Base-by-base conservation (phyloP, 2,113 vertebrate species). In the Tragelaphus buxtoni region DNA sequence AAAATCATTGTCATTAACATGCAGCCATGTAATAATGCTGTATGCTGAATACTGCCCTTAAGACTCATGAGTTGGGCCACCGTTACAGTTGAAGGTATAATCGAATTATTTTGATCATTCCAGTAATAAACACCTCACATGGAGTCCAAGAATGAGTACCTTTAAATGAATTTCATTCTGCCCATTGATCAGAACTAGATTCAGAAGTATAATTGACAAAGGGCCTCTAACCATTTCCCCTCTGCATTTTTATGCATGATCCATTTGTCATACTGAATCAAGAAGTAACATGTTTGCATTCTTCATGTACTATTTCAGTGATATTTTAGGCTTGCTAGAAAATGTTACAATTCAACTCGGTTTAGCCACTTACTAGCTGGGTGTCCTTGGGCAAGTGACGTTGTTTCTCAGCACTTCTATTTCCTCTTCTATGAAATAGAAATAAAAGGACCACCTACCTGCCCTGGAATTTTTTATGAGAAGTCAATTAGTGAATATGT, bases 261-360 rank as follows among this genome's bases (percentile, higher is more conserved):
- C 92, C 86, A 90, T 79, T 81, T 88, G 28, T 88, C 16, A 28
- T 93, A 81, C 9, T 26, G 47, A 93, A 77, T 63, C 39, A 39
- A 84, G n/a, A 95, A 35, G 18, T 88, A 80, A 58, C 47, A 60
- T 94, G 9, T 89, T 96, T 93, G 18, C 30, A 69, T 86, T 95
- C 53, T 69, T 72, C 63, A 88, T 82, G n/a, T 79, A 28, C 49
- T 93, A 63, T 95, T 94, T 97, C 79, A 87, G 18, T 55, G 58
- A 83, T 93, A 92, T 93, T 91, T 53, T 93, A 83, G 45, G n/a
- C 51, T 45, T 94, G 56, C 49, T 65, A 58, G 55, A n/a, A 74
- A 74, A 74, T 60, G 60, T 63, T 95, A 61, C 45, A 51, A 4
- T 88, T 88, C 16, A 60, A 76, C n/a, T 76, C 39, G 13, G 7